A percentile compares a stretch with the other conserved stretches of the same genome.
Conservation (phyloP, 2,113 vertebrate species). For the Thamnaconus septentrionalis region DNA sequence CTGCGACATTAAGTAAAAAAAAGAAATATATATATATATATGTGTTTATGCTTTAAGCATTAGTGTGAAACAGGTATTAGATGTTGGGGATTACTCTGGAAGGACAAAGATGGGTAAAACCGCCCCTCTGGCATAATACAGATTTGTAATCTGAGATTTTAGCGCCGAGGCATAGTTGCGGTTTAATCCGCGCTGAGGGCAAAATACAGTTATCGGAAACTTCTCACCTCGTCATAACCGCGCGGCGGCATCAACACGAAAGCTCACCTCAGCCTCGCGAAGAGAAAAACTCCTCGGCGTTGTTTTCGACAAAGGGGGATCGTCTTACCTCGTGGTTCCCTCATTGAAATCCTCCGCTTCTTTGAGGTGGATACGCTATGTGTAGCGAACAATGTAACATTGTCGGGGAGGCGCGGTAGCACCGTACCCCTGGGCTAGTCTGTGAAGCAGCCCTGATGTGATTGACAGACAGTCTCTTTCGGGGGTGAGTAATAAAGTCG, state of each 20-base stretch:
- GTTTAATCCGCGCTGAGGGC: conserved; percentile 73
- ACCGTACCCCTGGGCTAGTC: conserved; percentile 64
- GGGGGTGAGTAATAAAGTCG: conserved; percentile 62
- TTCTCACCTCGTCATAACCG: conserved; percentile 70
- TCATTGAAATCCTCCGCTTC: conserved; percentile 62
- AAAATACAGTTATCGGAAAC: conserved; percentile 73
- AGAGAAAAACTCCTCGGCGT: conserved; percentile 56
- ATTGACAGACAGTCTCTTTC: conserved; percentile 72
- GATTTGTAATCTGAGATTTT: conserved; percentile 74
- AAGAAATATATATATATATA: conserved; percentile 11
- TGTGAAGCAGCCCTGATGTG: conserved; percentile 58
- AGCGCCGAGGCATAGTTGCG: conserved; percentile 58
- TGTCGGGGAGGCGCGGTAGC: conserved; percentile 59
- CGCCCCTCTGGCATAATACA: conserved; percentile 57
- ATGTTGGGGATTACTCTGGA: conserved; percentile 49
- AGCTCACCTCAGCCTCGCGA: conserved; percentile 47
- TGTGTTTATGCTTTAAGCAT: conserved; percentile 43
- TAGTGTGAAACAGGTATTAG: conserved; percentile 49
- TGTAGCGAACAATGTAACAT: conserved; percentile 68
- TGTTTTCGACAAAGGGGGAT: conserved; percentile 58
- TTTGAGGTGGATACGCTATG: conserved; percentile 61
- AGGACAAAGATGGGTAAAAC: conserved; percentile 60
- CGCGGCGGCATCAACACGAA: conserved; percentile 63
- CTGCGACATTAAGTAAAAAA: conserved; percentile 17
- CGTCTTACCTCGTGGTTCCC: conserved; percentile 61